Base-by-base conservation (phyloP, 1,140 invertebrate genomes). In the Pseudomyrmex gracilis region DNA sequence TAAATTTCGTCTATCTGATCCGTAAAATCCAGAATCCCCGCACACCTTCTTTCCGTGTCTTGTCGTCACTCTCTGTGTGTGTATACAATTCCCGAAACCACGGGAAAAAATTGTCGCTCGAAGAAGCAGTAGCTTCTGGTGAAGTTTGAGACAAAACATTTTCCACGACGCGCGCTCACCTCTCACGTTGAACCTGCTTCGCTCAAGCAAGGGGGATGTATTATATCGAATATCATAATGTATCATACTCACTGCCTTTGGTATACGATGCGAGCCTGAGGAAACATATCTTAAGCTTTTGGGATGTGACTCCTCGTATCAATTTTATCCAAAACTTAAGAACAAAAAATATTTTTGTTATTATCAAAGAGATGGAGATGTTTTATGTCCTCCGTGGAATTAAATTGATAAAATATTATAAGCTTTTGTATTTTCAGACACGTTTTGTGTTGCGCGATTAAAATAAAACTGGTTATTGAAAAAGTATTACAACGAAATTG, bases 1-100 rank as follows among this genome's bases (percentile, higher is more conserved):
- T 88, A 87, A 88, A 89, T 88, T 89, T 82, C 57, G 53, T 61
- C 87, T 82, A 71, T 64, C 87, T 71, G 71, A 87, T 87, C 83
- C 60, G 66, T 77, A 84, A 88, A 88, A 85, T 70, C 67, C 83
- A 57, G 55, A 51, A 51, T 85, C 51, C 17, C 53, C 57, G 24
- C 49, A 47, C n/a, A 53, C 73, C 45, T 45, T 61, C 68, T 70
- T 49, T 17, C n/a, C 45, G 64, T 74, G 47, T 66, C 47, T 87
- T 68, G 74, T 80, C 70, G 76, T 85, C 83, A 70, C 58, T 86
- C 45, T 34, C 34, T 34, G 13, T 17, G 49, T 58, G 55, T 15
- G 49, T 17, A 45, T 66, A 34, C 34, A 34, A 34, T 34, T 57
- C 0, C 1, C 15, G 7, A 34, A 34, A 34, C 5, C 10, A 51